Conservation (phyloP, 2,113 vertebrate genomes). For the Leptobrachium leishanense region DNA sequence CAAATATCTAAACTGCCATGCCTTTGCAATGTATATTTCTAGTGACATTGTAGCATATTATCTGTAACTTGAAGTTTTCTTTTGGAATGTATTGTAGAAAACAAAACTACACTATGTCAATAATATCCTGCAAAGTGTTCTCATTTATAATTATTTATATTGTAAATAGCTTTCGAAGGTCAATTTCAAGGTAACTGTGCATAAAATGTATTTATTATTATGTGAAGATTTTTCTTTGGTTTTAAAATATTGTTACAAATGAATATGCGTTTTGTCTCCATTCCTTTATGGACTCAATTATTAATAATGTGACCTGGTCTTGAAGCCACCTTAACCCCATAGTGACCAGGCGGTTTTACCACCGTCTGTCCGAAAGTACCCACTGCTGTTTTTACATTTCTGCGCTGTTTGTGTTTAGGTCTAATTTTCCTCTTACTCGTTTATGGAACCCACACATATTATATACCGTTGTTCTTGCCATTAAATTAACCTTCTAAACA, state of each 20-base stretch:
- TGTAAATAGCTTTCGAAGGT: conserved; percentile 88
- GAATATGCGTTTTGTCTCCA: conserved; percentile 64
- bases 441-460: too few species aligned
- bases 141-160: conserved; percentile 94
- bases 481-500: too few species aligned
- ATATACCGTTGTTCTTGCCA: too few species aligned
- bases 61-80: conserved; percentile 73
- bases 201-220: conserved; percentile 99
- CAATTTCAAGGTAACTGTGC: conserved; percentile 86
- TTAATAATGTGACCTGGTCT: background rate
- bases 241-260: conserved; percentile 84
- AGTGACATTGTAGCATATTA: conserved; percentile 72
- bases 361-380: too few species aligned
- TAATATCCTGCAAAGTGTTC: conserved; percentile 81
- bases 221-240: conserved; percentile 81
- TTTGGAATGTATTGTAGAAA: conserved; percentile 81
- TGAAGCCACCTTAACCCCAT: too few species aligned
- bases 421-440: too few species aligned
- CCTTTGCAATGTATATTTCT: conserved; percentile 71
- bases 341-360: too few species aligned
- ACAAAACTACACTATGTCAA: conserved; percentile 73
- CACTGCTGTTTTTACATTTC: too few species aligned
- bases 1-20: conserved; percentile 63
- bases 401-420: too few species aligned
- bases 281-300: conserved; percentile 22